These are phyloP conservation scores for Chironomus striatipennis DNA, from an alignment of 1,140 invertebrate genomes.

Conservation along the genomic window DNA sequence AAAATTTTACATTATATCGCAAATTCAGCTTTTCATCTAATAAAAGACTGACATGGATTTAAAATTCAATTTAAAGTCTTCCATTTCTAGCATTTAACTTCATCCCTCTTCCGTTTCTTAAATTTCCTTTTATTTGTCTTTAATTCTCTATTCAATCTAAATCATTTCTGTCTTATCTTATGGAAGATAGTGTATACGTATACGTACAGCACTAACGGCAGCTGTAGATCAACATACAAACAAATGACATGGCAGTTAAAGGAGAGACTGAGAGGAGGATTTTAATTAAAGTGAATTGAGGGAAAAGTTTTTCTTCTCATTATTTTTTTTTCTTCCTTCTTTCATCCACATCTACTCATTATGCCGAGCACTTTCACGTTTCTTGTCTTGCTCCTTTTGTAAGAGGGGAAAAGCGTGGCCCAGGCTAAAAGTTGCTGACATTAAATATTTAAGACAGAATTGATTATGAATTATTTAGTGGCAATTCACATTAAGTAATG, in stretches of 20 bases:
- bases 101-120: background rate
- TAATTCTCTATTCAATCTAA: background rate
- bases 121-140: background rate
- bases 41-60: background rate
- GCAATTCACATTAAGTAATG: constrained; percentile 11
- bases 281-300: constrained; percentile 21
- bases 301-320: background rate
- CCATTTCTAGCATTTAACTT: background rate
- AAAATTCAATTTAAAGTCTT: background rate
- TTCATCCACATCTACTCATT: background rate
- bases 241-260: background rate
- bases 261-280: background rate
- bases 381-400: background rate
- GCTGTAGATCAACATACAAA: too few species aligned
- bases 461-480: constrained; percentile 23
- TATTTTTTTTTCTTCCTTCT: too few species aligned
- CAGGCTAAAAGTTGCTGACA: background rate
- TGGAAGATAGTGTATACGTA: too few species aligned
- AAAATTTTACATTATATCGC: background rate
- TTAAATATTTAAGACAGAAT: constrained; percentile 20
- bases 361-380: background rate
- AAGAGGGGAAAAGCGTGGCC: background rate
- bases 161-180: too few species aligned
- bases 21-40: background rate
- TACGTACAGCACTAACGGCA: too few species aligned